These are phyloP conservation scores for Cheilosia vulpina DNA, from an alignment of 2,888 invertebrate genomes.

Conservation along the genomic window DNA sequence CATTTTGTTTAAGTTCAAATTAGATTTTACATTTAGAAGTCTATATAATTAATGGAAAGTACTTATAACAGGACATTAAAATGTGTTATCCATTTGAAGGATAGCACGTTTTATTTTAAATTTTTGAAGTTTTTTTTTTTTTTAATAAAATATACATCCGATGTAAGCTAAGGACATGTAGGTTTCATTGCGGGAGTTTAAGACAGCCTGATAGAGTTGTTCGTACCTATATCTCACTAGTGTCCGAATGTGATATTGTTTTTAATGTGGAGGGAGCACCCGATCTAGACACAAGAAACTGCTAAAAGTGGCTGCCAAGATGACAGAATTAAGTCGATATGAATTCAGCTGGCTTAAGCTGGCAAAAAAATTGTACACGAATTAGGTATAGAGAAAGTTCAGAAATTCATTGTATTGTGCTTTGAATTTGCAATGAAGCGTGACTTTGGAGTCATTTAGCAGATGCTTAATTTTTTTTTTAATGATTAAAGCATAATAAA, in stretches of 20 bases:
- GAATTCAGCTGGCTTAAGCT: no score
- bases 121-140: conserved; percentile 15
- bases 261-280: neutral
- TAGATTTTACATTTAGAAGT: conserved; percentile 48
- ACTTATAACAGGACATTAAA: conserved; percentile 14
- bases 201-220: neutral
- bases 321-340: no score
- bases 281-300: no score
- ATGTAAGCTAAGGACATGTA: conserved; percentile 33
- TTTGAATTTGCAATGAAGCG: no score
- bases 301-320: no score
- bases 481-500: no score
- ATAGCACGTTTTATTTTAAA: conserved; percentile 12
- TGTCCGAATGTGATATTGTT: neutral
- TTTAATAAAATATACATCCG: conserved; percentile 23
- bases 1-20: conserved; percentile 67
- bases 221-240: no score
- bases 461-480: no score
- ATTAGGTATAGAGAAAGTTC: no score
- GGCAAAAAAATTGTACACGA: no score
- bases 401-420: no score
- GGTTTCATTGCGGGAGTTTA: neutral
- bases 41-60: neutral
- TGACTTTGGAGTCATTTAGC: no score
- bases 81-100: neutral